Base-by-base conservation (phyloP, 2,888 invertebrate species). In the Pollenia angustigena region DNA sequence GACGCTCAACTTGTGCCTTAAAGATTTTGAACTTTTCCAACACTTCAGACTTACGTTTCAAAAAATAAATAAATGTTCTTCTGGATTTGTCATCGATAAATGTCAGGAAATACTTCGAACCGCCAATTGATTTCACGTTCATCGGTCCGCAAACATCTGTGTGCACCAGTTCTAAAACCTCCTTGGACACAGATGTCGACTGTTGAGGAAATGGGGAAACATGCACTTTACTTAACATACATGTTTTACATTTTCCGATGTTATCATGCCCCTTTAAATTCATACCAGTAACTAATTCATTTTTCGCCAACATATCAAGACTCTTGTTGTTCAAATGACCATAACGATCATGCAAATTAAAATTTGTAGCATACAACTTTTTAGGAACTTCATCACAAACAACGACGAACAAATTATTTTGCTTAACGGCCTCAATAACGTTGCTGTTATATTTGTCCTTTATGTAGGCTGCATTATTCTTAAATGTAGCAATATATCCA, bases 201-300 rank as follows among this genome's bases (percentile, higher is more conserved):
- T 48, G 9, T n/a, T 50, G 60, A 44, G 48, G 74, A 32, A 74
- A 74, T 2, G 74, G 58, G 12, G 18, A 44, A 18, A 46, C 42
- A 74, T 60, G 74, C 7, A 58, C 46, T 71, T 74, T 74, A 46
- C 60, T 32, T 16, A 74, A 2, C 74, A 74, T 74, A 32, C 74
- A 60, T 8, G 60, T 60, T 60, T 42, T 74, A 12, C 74, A 74
- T 6, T 44, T 32, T 10, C 8, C 18, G 10, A 14, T 9, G 2
- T 10, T 23, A 23, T 23, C 23, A 3, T 23, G 23, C 23, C 23
- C 23, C 23, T 58, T 44, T 44, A 32, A 48, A 12, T 48, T 32
- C 46, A 46, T 12, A 52, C 85, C 86, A 4, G 62, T 85, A 11
- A 86, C 87, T 75, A 87, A 88, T 11, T n/a, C n/a, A 46, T 87